Evolutionary conservation across 2,888 invertebrate species (phyloP), one percentile per base, ranked within the genome.

Genomic region (Amiota minor): DNA sequence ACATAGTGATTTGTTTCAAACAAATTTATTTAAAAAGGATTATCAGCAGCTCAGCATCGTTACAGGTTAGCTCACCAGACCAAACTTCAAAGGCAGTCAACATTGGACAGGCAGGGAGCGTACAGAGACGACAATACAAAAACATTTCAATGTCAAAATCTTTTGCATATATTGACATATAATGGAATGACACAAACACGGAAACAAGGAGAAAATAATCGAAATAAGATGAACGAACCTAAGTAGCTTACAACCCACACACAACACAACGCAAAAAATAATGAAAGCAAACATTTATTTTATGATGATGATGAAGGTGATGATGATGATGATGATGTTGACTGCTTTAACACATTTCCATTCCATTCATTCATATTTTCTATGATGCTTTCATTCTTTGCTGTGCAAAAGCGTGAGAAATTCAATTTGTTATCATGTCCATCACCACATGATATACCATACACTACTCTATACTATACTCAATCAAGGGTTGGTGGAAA

Each of bases 21-120:
- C 84, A 85, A 86, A 86, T 86, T 86, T 86, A 84, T 85, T 85
- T 85, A 85, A 86, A 85, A 85, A 85, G 85, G 85, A 86, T 85
- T 85, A 85, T 81, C 83, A 80, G 81, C 81, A 84, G 85, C 84
- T 85, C 84, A 85, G 85, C 84, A 35, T 81, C 81, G 16, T 11
- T 46, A 46, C 84, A 79, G 80, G 35, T 35, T 35, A 35, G 35
- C 6, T 35, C 2, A 35, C 82, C 84, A 81, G 84, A 79, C 35
- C 85, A 82, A 81, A 85, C 84, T 84, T 86, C 82, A 83, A 85
- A 84, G 79, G 6, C 35, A 6, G 79, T 76, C 67, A 72, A 72
- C 74, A 73, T 71, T 68, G 76, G 71, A 70, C 80, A 78, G 76
- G 73, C 74, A 77, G 76, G 82, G 75, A 79, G 76, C 78, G 82